A percentile compares a stretch with the other conserved stretches of the same genome.
phyloP scores from a whole-genome alignment of 2,888 invertebrate species.

The Platycheirus rosarum region DNA sequence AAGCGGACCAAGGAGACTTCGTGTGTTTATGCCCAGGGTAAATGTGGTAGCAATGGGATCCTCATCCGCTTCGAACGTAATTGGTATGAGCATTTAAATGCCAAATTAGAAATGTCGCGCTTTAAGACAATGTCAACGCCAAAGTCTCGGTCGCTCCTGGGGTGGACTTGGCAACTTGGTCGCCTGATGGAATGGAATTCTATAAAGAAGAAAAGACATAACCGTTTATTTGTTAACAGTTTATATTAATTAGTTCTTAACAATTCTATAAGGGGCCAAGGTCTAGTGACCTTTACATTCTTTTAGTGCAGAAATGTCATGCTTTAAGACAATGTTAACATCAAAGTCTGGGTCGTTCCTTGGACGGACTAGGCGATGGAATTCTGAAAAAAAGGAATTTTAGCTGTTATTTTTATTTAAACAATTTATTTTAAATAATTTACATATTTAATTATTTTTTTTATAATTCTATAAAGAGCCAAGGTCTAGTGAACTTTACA shows the following conservation, averaged over 20 bases:
- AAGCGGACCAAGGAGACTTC: conserved; percentile 37
- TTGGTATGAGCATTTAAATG: conserved; percentile 76
- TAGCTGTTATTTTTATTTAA: no score
- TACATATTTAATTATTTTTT: no score
- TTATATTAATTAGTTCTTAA: no score
- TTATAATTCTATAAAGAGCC: no score
- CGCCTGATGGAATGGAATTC: not conserved
- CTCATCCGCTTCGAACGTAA: conserved; percentile 74
- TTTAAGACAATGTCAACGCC: conserved; percentile 77
- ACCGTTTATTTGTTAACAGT: no score
- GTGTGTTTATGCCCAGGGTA: conserved; percentile 32
- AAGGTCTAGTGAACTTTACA: no score
- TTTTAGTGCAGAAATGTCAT: conserved; percentile 77
- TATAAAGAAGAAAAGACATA: no score
- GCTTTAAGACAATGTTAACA: conserved; percentile 77
- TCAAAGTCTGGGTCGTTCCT: conserved; percentile 59
- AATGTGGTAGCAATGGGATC: conserved; percentile 64
- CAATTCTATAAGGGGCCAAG: no score
- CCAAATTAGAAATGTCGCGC: conserved; percentile 77
- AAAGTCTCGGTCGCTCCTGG: conserved; percentile 52
- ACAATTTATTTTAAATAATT: no score
- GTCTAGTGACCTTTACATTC: no score
- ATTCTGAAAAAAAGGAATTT: no score
- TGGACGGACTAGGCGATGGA: conserved; percentile 1
- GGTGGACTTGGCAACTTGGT: not conserved